Base-by-base conservation (phyloP, 92 coral and sea anemone genomes). In the Scolanthus callimorphus region DNA sequence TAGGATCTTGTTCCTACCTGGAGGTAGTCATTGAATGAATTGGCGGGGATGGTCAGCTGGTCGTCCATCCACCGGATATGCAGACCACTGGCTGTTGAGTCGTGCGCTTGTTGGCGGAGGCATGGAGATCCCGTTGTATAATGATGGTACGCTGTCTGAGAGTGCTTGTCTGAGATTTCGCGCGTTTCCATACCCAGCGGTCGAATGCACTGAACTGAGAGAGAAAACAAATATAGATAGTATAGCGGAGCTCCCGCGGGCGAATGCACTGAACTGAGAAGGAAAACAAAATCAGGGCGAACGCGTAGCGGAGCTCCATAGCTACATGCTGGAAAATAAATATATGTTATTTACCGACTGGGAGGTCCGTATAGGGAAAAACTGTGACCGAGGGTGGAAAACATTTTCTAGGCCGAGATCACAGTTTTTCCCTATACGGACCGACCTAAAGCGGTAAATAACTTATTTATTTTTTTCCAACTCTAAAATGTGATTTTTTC, bases 121-220 rank as follows among this genome's bases (percentile, higher is more conserved):
- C 76, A 27, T 20, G 31, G 49, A 0, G 4, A 50, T 43, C 61
- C 10, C 41, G 8, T 34, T 6, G 41, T 34, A 34, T 4, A 0
- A 11, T 30, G 17, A 37, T 11, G 52, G 81, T 28, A 28, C 10
- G 11, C 63, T 62, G 17, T 62, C 53, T 1, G 86, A 51, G 31
- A 87, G 39, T 1, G 96, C 96, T 67, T 80, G 56, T 87, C 90
- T 13, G 78, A 30, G 27, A 87, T 87, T 25, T 56, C 77, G 29
- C 96, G 90, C 25, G 82, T 70, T 44, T 87, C 96, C 55, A 87
- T 85, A 21, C 96, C 96, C 27, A 87, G 69, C 0, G 96, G 90
- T 11, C 71, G 41, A 12, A 80, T 65, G 54, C 96, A 87, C 43
- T 50, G 50, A 23, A 51, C 96, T 87, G 45, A 17, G 71, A 38